Conservation (phyloP, 2,888 invertebrate genomes). For the Chrysopilus asiliformis region DNA sequence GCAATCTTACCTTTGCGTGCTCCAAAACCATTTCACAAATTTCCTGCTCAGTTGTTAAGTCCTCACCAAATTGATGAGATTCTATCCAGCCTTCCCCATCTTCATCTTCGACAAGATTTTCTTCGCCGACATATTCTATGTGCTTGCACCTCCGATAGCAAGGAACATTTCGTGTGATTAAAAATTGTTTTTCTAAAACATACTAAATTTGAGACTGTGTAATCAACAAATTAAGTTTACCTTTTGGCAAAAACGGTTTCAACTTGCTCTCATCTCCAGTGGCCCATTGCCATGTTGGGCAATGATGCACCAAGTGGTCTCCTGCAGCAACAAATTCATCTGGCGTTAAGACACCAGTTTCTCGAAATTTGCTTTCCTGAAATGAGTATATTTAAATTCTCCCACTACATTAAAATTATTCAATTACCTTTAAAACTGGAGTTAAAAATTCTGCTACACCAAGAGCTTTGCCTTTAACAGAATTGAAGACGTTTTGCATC, state of each 20-base stretch:
- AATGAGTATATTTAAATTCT: conserved; percentile 10
- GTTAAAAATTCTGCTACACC: conserved; percentile 94
- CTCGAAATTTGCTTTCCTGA: conserved; percentile 92
- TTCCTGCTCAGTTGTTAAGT: conserved; percentile 50
- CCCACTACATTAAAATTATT: conserved; percentile 5
- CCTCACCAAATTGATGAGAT: conserved; percentile 72
- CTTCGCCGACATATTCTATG: conserved; percentile 45
- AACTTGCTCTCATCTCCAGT: conserved; percentile 76
- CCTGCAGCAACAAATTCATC: conserved; percentile 99
- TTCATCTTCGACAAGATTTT: conserved; percentile 78
- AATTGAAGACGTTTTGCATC: conserved; percentile 96
- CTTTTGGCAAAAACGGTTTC: conserved; percentile 73
- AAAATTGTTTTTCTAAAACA: conserved; percentile 75
- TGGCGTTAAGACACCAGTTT: conserved; percentile 96
- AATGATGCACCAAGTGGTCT: conserved; percentile 96
- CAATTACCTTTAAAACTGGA: conserved; percentile 79
- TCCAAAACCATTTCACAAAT: conserved; percentile 79
- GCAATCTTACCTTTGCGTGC: conserved; percentile 37
- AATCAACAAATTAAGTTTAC: conserved; percentile 14
- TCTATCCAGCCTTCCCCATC: conserved; percentile 93
- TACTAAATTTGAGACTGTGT: neutral
- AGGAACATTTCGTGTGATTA: conserved; percentile 93
- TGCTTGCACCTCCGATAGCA: conserved; percentile 92
- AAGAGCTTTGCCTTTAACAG: conserved; percentile 87
- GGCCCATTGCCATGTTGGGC: conserved; percentile 99